A percentile compares a stretch with the other conserved stretches of the same genome.
phyloP scores from a whole-genome alignment of 2,797 vertebrate genomes.

The Neoniphon sammara region DNA sequence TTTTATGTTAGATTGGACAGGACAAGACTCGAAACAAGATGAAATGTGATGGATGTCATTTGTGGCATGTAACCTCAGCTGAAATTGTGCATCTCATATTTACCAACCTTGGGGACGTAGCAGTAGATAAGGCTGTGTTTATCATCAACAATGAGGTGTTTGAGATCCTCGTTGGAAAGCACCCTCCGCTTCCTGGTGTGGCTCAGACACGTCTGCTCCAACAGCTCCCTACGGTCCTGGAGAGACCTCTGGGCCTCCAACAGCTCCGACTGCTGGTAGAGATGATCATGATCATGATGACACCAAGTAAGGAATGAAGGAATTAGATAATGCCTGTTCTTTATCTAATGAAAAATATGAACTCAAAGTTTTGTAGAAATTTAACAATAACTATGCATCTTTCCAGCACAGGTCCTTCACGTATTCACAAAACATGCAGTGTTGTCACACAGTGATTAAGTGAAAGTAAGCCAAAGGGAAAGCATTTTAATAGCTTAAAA shows the following conservation, averaged over 20 bases:
- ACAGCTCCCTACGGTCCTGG: constrained; percentile 85
- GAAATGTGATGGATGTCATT: not conserved
- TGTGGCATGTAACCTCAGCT: constrained; percentile 3
- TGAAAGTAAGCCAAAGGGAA: no score
- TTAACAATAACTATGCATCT: no score
- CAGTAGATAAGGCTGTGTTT: constrained; percentile 93
- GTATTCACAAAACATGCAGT: no score
- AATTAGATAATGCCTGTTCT: no score
- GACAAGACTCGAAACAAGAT: no score
- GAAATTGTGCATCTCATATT: not conserved
- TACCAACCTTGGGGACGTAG: constrained; percentile 93
- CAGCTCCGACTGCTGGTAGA: constrained; percentile 69
- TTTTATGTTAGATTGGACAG: not conserved
- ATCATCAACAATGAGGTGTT: constrained; percentile 96
- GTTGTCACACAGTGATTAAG: no score
- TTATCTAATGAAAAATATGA: no score
- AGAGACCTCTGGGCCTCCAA: constrained; percentile 83
- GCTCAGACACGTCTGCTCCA: constrained; percentile 86
- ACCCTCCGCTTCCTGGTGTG: constrained; percentile 88
- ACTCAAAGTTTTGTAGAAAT: no score
- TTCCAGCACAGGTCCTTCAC: no score
- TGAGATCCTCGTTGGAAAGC: constrained; percentile 88
- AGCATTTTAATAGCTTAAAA: no score
- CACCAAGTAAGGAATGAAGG: not conserved
- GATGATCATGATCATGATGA: constrained; percentile 10